phyloP scores from a whole-genome alignment of 53 echinoderm and acorn worm genomes.

The Luidia sarsii region DNA sequence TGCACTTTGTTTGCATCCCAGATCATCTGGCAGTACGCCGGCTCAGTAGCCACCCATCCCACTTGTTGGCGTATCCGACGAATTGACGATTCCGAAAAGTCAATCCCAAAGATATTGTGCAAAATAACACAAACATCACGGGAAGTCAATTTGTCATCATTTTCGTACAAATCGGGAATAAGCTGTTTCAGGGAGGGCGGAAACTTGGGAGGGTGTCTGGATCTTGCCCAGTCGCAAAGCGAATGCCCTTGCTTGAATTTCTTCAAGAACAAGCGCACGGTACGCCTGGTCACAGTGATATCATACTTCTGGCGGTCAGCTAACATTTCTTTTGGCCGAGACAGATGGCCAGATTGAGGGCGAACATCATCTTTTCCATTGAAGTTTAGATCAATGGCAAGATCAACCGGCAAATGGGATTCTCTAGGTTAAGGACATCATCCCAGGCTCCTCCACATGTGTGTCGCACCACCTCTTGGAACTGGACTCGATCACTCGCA shows the following conservation, averaged over 20 bases:
- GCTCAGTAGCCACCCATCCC: background rate
- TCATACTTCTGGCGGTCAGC: background rate
- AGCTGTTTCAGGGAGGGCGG: background rate
- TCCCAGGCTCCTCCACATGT: constrained; percentile 17
- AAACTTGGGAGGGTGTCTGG: background rate
- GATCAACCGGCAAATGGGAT: too few species aligned
- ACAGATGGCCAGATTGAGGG: too few species aligned
- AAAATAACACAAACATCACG: background rate
- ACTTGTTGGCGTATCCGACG: background rate
- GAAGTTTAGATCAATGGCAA: too few species aligned
- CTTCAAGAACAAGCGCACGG: constrained; percentile 1
- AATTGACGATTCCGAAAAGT: background rate
- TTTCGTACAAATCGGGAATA: background rate
- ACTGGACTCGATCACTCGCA: background rate
- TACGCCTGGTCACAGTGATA: constrained; percentile 5
- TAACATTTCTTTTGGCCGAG: constrained; percentile 15
- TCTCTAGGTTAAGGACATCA: constrained; percentile 20
- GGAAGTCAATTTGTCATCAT: background rate
- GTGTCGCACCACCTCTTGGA: background rate
- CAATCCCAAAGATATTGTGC: background rate
- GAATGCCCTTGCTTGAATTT: constrained; percentile 4
- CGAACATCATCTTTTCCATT: too few species aligned
- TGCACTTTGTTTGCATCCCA: background rate
- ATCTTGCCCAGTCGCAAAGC: constrained; percentile 7
- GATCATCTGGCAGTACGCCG: constrained; percentile 17